Evolutionary conservation across 1,140 invertebrate species (phyloP).

Genomic region (Drosophila repletoides): DNA sequence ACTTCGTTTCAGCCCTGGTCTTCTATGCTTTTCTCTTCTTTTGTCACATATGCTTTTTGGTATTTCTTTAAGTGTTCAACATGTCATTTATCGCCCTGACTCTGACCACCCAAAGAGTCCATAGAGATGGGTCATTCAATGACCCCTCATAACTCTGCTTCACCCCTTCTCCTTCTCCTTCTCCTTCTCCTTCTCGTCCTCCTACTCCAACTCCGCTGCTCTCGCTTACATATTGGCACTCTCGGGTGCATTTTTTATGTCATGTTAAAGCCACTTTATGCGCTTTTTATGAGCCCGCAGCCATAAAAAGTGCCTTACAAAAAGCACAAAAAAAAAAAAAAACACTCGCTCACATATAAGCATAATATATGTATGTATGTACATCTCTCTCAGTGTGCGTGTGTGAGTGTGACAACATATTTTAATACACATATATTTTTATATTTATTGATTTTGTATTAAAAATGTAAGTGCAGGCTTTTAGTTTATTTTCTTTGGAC

Average conservation of each 20-base stretch:
- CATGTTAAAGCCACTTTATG: constrained; percentile 77
- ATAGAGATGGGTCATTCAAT: constrained; percentile 1
- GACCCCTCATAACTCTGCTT: neutral
- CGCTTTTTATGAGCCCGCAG: constrained; percentile 76
- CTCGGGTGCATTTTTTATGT: constrained; percentile 73
- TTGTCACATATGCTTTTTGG: constrained; percentile 17
- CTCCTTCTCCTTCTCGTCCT: constrained; percentile 8
- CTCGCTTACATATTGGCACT: constrained; percentile 50
- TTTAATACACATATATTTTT: constrained; percentile 52
- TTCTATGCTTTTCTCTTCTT: neutral
- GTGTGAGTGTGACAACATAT: constrained; percentile 29
- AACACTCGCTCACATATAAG: constrained; percentile 10
- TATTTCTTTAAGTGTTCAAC: constrained; percentile 7
- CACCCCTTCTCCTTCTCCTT: neutral
- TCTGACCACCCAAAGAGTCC: constrained; percentile 2
- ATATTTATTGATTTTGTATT: constrained; percentile 79
- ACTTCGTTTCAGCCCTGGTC: no score
- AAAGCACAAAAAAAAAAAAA: constrained; percentile 29
- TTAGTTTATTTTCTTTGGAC: constrained; percentile 57
- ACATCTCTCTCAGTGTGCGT: neutral
- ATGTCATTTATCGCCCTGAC: constrained; percentile 1
- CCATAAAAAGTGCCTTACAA: constrained; percentile 65
- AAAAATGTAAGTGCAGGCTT: constrained; percentile 74
- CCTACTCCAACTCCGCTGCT: neutral
- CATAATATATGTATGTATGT: neutral